Evolutionary conservation across 2,797 vertebrate species (phyloP).

Genomic region (Lepus townsendii): DNA sequence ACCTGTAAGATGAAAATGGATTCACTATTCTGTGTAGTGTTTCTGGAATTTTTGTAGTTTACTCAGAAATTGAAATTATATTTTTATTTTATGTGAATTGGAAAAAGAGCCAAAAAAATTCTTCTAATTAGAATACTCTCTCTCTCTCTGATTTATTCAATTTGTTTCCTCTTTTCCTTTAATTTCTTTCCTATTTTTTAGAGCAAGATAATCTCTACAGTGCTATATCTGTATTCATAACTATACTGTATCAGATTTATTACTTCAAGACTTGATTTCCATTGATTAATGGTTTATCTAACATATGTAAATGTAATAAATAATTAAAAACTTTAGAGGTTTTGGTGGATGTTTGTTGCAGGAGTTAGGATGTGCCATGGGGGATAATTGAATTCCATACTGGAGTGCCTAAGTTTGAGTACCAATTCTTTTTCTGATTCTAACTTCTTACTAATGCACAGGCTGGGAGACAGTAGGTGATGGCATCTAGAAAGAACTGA

Average conservation of each 20-base stretch:
- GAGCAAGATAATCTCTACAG: background rate
- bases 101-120: background rate
- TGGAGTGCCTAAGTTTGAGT: no score
- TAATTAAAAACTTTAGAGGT: background rate
- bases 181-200: background rate
- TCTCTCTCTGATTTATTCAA: slow-evolving; percentile 14
- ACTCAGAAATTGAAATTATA: background rate
- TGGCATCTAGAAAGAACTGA: no score
- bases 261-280: background rate
- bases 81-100: background rate
- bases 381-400: no score
- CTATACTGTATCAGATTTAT: background rate
- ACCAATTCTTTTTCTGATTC: no score
- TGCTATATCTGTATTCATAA: background rate
- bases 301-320: background rate
- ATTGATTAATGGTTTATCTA: no score
- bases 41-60: slow-evolving; percentile 13
- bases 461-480: no score
- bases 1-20: background rate
- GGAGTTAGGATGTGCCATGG: no score
- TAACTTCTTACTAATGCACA: no score
- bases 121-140: slow-evolving; percentile 13
- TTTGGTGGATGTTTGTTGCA: no score
- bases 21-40: background rate
- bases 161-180: background rate